Evolutionary conservation across 2,113 vertebrate genomes (phyloP).

Genomic region (Onychorhynchus coronatus): DNA sequence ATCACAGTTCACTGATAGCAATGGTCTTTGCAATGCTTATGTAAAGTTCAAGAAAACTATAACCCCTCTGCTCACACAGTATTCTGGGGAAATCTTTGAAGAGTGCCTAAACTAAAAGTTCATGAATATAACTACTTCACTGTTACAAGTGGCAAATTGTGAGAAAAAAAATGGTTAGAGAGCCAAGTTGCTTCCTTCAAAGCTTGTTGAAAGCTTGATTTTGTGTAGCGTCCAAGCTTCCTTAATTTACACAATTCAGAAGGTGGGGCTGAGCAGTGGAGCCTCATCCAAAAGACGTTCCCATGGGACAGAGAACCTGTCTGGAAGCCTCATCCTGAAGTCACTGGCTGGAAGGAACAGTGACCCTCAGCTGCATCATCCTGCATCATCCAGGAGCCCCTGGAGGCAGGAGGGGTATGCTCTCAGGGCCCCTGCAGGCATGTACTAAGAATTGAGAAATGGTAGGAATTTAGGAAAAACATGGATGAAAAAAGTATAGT

Average conservation of each 20-base stretch:
- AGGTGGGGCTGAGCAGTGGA: neutral
- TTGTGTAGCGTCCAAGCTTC: neutral
- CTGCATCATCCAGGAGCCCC: neutral
- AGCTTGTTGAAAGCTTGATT: neutral
- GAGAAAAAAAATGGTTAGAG: neutral
- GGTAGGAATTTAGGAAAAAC: neutral
- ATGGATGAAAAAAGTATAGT: neutral
- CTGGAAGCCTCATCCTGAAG: neutral
- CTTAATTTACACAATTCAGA: neutral
- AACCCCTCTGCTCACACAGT: neutral
- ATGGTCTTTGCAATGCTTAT: neutral
- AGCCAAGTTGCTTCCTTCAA: neutral
- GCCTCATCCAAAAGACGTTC: fast-evolving
- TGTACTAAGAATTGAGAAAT: neutral
- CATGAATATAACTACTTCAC: neutral
- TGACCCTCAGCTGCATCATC: neutral
- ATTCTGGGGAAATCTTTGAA: neutral
- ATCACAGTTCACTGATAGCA: neutral
- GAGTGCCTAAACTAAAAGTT: neutral
- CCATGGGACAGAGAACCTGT: neutral
- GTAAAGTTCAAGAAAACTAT: neutral
- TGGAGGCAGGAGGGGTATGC: neutral
- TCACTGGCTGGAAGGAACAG: neutral
- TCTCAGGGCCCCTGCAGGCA: neutral
- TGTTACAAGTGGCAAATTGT: neutral